These are phyloP conservation scores for Axea sp. DNA, from an alignment of 2,888 invertebrate species.

Conservation along the genomic window DNA sequence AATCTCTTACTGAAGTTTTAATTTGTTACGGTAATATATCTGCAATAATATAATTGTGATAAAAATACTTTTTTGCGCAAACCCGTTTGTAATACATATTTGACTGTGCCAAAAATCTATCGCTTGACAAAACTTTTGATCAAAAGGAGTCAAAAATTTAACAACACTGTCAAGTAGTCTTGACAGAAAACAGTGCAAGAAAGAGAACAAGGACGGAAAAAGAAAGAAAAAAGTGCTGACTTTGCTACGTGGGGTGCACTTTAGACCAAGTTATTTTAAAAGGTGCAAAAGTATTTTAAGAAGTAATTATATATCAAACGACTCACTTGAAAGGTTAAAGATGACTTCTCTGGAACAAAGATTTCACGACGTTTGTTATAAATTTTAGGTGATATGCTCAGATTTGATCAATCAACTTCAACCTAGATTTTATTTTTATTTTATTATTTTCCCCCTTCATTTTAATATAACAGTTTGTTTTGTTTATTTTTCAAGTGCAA, in stretches of 20 bases:
- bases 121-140: neutral
- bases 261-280: constrained; percentile 13
- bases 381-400: too few species aligned
- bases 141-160: constrained; percentile 3
- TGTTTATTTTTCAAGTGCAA: too few species aligned
- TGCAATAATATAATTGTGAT: too few species aligned
- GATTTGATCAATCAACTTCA: too few species aligned
- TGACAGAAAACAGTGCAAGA: constrained; percentile 3
- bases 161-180: neutral
- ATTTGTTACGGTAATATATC: too few species aligned
- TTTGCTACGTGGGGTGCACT: constrained; percentile 1
- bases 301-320: constrained; percentile 22
- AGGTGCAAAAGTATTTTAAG: constrained; percentile 7
- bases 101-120: too few species aligned
- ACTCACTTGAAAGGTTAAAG: constrained; percentile 18
- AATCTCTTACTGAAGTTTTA: too few species aligned
- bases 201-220: constrained; percentile 6
- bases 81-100: too few species aligned
- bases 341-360: constrained; percentile 2
- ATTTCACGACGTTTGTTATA: neutral
- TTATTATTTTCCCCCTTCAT: too few species aligned
- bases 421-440: too few species aligned
- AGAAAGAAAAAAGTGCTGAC: constrained; percentile 8
- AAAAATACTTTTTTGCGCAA: too few species aligned
- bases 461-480: too few species aligned